Conservation (phyloP, 2,113 vertebrate genomes). For the Haemorhous mexicanus region DNA sequence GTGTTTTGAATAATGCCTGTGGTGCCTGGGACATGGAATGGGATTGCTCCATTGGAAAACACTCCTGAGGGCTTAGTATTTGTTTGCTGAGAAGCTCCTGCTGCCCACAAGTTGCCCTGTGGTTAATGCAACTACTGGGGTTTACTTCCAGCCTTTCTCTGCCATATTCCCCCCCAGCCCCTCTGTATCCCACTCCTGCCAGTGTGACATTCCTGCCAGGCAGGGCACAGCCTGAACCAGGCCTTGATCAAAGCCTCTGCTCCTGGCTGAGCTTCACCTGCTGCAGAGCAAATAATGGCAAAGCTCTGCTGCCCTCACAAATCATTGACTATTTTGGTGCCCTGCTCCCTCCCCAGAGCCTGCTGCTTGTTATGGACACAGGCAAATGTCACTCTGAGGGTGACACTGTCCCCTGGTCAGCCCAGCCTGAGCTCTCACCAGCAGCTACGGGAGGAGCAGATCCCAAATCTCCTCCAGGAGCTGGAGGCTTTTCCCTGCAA, state of each 20-base stretch:
- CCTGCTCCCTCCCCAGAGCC: background rate
- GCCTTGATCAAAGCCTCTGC: background rate
- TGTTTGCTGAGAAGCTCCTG: background rate
- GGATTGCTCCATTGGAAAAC: background rate
- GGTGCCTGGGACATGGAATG: background rate
- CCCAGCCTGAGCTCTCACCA: background rate
- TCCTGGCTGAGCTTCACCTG: background rate
- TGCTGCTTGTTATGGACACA: background rate
- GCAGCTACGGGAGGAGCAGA: background rate
- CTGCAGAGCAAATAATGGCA: background rate
- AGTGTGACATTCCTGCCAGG: background rate
- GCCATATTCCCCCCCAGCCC: background rate
- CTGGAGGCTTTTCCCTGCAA: background rate
- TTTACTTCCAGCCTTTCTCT: background rate
- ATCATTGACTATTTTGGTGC: background rate
- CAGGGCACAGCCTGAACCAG: background rate
- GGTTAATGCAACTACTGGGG: background rate
- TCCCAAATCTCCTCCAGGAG: background rate
- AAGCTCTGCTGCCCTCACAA: background rate
- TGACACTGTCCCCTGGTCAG: background rate
- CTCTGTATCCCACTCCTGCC: accelerated
- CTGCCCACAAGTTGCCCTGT: background rate
- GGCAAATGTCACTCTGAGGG: background rate
- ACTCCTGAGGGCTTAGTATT: background rate
- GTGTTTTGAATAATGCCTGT: accelerated